Base-by-base conservation (phyloP, 2,888 invertebrate genomes). In the Entomobrya multifasciata region DNA sequence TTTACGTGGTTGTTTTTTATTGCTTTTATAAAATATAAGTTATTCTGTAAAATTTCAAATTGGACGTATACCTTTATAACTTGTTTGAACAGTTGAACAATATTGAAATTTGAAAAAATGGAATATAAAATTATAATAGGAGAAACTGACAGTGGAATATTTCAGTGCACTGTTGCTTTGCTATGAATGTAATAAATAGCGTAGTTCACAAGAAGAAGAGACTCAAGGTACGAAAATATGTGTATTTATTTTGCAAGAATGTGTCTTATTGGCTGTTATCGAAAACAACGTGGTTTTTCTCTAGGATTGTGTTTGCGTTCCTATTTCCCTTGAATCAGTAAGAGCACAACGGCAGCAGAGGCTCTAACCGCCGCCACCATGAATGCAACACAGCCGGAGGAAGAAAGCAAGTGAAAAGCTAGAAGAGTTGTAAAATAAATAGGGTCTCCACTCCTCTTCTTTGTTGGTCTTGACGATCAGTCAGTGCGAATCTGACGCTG, bases 401-500 rank as follows among this genome's bases (percentile, higher is more conserved):
- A 83, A 82, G 84, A 86, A 89, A 86, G 89, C 87, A 87, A 91
- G 90, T 89, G 90, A 89, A 88, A 88, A 49, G 70, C 36, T 3
- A 57, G 47, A 70, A 47, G 70, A 47, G 70, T 70, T 90, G 90
- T 91, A 91, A 91, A 91, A 90, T 91, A 91, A 91, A 91, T 90
- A 90, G 90, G 89, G 88, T 89, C 89, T 90, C 36, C 55, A 27
- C 74, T 74, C 74, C 17, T 55, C 74, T 55, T 55, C 55, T 74
- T 74, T 57, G 17, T 52, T 52, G 55, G 13, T 74, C 74, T 74
- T 74, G 74, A 74, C 55, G 74, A 74, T 74, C 74, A 74, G 74
- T 74, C 74, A 74, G 88, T 90, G 90, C 88, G 90, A 91, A 91
- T 91, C 90, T 91, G 91, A 91, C 91, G 91, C 90, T 90, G 90